phyloP scores from a whole-genome alignment of 2,113 vertebrate species.

The Grallaria varia region DNA sequence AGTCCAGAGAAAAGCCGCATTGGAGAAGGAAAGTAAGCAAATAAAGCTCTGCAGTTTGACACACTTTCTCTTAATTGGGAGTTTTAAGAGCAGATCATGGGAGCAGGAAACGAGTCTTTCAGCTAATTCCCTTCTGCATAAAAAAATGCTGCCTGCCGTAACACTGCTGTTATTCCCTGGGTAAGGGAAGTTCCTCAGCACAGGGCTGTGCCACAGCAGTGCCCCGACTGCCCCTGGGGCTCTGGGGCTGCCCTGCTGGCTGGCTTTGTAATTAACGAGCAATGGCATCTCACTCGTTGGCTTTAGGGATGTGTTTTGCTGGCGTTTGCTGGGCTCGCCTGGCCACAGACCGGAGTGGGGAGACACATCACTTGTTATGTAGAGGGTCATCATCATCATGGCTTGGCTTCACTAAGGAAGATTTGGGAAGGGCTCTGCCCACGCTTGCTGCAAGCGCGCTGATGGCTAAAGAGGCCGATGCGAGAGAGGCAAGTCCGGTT shows the following conservation, averaged over 20 bases:
- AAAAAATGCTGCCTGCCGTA: neutral
- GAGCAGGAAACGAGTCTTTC: neutral
- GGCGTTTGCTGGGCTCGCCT: neutral
- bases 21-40: neutral
- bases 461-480: no score
- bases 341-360: neutral
- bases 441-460: no score
- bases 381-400: no score
- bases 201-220: fast-evolving
- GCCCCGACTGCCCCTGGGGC: neutral
- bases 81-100: neutral
- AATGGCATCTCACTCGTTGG: fast-evolving
- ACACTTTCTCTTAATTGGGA: neutral
- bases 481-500: no score
- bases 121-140: neutral
- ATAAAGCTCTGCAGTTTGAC: neutral
- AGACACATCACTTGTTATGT: neutral
- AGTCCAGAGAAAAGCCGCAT: neutral
- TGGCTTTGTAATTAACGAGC: neutral
- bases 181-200: neutral
- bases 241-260: neutral
- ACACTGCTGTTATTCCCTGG: neutral
- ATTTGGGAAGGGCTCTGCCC: no score
- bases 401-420: no score
- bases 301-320: neutral